phyloP scores from a whole-genome alignment of 2,797 vertebrate species.

The Taeniopygia guttata region DNA sequence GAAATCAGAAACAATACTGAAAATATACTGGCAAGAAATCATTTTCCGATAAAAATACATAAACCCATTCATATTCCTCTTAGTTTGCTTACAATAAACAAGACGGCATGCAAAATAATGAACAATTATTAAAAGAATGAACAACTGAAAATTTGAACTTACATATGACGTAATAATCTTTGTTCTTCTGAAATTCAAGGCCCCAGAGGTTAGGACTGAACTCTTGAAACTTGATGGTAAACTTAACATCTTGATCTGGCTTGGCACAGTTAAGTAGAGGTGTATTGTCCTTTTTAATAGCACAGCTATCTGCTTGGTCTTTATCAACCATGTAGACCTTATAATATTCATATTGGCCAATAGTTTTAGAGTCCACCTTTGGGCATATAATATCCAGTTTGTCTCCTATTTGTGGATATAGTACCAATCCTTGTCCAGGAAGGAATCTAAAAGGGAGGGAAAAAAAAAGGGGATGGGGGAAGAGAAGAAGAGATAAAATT shows the following conservation, averaged over 20 bases:
- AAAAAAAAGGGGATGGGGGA: background rate
- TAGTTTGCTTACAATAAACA: constrained; percentile 21
- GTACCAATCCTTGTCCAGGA: constrained; percentile 93
- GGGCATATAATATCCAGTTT: constrained; percentile 99
- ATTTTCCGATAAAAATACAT: constrained; percentile 51
- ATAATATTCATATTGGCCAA: constrained; percentile 93
- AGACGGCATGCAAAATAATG: background rate
- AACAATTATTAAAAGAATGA: constrained; percentile 1
- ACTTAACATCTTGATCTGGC: constrained; percentile 98
- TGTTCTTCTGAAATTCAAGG: constrained; percentile 95
- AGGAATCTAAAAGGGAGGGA: constrained; percentile 84
- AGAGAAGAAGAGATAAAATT: background rate
- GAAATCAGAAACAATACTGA: background rate
- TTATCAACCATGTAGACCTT: constrained; percentile 97
- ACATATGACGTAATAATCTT: constrained; percentile 99
- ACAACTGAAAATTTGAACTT: constrained; percentile 74
- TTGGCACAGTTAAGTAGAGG: constrained; percentile 96
- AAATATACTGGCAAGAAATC: constrained; percentile 13
- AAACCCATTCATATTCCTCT: constrained; percentile 55
- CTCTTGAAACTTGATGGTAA: constrained; percentile 99
- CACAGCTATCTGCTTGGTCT: constrained; percentile 95
- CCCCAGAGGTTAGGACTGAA: constrained; percentile 98
- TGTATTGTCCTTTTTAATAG: constrained; percentile 93
- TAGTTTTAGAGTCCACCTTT: constrained; percentile 89
- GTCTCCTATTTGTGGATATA: constrained; percentile 98